Evolutionary conservation across 2,888 invertebrate genomes (phyloP), one percentile per base, ranked within the genome.

Genomic region (Mayetiola destructor): DNA sequence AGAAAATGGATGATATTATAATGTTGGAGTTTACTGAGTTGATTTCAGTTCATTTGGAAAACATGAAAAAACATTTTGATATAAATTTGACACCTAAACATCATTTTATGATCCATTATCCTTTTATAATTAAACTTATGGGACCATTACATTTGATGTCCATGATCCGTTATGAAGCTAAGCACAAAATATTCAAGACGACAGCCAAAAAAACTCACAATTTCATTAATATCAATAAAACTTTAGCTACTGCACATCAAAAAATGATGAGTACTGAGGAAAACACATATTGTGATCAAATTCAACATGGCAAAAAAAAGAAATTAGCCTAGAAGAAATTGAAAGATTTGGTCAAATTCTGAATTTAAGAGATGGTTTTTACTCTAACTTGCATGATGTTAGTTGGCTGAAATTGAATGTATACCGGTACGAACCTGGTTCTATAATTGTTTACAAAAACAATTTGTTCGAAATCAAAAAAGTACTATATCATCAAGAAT

Each of bases 81-180:
- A 6, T 2, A 23, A 10, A 42, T 37, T 35, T 60, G 29, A 52
- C 5, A 21, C 60, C 60, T 1, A 60, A 60, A 54, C 59, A 59
- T 27, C 57, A 60, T 59, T 58, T 61, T 35, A 55, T 60, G 20
- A 20, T 59, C 2, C 61, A 60, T 55, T 61, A 61, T 52, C 55
- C 57, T 8, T 52, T 14, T 32, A 39, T 54, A 18, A 57, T 60
- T 37, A 54, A 56, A 53, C 59, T 59, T 56, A 42, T 59, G 40
- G 60, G 60, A 29, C 60, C 60, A 29, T 37, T 60, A 35, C 60
- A 58, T 52, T 32, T 30, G 48, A 56, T 60, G 35, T 58, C 59
- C 58, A 58, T 59, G 36, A 58, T 60, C 56, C 32, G 60, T 40
- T 60, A 58, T 57, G 61, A 61, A 57, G 59, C 57, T 9, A 60